phyloP scores from a whole-genome alignment of 2,888 invertebrate genomes.

The Spialia ferax region DNA sequence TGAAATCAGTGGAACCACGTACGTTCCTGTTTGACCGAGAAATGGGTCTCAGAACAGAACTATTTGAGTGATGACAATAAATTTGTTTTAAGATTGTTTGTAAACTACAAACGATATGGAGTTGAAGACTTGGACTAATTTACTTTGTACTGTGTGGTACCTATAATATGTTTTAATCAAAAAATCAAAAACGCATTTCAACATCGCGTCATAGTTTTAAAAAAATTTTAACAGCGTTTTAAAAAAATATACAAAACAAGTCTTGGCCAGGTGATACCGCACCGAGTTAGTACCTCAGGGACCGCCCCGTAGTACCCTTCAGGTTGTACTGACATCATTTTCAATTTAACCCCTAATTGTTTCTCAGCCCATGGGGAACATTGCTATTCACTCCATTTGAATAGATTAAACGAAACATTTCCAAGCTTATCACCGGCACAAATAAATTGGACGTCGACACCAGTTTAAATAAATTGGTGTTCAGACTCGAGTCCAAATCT shows the following conservation, averaged over 20 bases:
- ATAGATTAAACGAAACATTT: slow-evolving; percentile 49
- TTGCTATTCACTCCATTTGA: slow-evolving; percentile 51
- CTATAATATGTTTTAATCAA: no score
- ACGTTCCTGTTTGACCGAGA: no score
- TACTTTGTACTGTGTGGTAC: no score
- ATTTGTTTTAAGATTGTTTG: no score
- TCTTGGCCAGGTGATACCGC: slow-evolving; percentile 24
- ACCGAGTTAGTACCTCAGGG: slow-evolving; percentile 40
- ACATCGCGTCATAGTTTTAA: no score
- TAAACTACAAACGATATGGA: no score
- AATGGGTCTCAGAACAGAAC: no score
- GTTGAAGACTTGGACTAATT: no score
- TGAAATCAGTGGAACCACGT: background rate
- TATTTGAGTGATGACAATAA: no score
- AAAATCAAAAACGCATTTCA: no score
- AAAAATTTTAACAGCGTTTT: no score
- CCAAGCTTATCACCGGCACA: slow-evolving; percentile 45
- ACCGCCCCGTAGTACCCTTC: slow-evolving; percentile 42
- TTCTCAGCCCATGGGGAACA: slow-evolving; percentile 54
- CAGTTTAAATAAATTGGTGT: slow-evolving; percentile 43
- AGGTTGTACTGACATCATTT: slow-evolving; percentile 63
- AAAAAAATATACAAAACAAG: slow-evolving; percentile 9
- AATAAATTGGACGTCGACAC: slow-evolving; percentile 53
- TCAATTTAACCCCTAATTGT: slow-evolving; percentile 73
- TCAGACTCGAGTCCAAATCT: slow-evolving; percentile 36